phyloP scores from a whole-genome alignment of 1,140 invertebrate species.

The Mizuhopecten yessoensis region DNA sequence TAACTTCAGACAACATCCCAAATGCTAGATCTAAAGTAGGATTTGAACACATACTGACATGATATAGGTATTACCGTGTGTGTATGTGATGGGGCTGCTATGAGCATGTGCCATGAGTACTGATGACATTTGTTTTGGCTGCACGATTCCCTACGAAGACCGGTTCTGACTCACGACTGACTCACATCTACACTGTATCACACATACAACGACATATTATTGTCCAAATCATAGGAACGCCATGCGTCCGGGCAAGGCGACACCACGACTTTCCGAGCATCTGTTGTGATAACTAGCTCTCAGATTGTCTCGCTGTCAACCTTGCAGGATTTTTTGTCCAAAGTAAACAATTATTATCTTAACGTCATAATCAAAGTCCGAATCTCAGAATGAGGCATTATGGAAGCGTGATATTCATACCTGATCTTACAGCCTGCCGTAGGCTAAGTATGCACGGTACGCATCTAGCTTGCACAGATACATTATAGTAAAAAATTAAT shows the following conservation, averaged over 20 bases:
- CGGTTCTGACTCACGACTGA: background rate
- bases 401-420: slow-evolving; percentile 62
- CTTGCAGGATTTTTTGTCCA: slow-evolving; percentile 36
- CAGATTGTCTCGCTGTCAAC: slow-evolving; percentile 52
- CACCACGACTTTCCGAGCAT: slow-evolving; percentile 5
- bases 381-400: slow-evolving; percentile 44
- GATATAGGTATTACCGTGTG: too few relatives aligned
- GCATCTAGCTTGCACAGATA: too few relatives aligned
- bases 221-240: background rate
- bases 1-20: too few relatives aligned
- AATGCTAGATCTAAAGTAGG: too few relatives aligned
- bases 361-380: slow-evolving; percentile 2
- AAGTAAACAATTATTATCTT: slow-evolving; percentile 49
- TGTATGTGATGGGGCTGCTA: too few relatives aligned
- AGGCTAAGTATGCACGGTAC: too few relatives aligned
- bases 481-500: too few relatives aligned
- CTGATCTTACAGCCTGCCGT: slow-evolving; percentile 76
- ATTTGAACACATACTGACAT: too few relatives aligned
- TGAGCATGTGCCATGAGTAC: slow-evolving; percentile 8
- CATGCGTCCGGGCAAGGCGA: background rate
- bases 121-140: background rate
- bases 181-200: background rate
- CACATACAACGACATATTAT: slow-evolving; percentile 30
- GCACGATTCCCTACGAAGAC: background rate
- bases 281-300: slow-evolving; percentile 40